Conservation (phyloP, 2,888 invertebrate genomes). For the Podabrus alpinus region DNA sequence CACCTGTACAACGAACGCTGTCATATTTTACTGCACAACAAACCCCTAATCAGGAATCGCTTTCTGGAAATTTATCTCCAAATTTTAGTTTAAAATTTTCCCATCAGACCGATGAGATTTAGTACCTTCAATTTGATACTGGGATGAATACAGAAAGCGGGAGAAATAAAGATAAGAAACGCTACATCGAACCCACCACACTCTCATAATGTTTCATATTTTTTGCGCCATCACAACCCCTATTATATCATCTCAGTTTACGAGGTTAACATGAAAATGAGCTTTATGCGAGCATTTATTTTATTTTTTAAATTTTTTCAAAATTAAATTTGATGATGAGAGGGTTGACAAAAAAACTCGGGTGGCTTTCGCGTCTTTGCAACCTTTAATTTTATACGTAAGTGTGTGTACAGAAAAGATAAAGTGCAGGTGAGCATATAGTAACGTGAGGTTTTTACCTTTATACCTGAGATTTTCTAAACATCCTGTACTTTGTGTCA, state of each 20-base stretch:
- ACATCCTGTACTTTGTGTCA: constrained; percentile 53
- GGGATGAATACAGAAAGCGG: constrained; percentile 31
- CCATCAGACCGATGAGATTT: constrained; percentile 40
- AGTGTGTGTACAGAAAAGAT: constrained; percentile 24
- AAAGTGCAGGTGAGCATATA: constrained; percentile 32
- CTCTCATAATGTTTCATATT: constrained; percentile 38
- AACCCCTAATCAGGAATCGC: background rate
- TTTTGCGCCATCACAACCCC: constrained; percentile 27
- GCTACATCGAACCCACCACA: constrained; percentile 29
- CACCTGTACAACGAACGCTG: background rate
- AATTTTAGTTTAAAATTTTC: constrained; percentile 14
- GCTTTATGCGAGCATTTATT: constrained; percentile 6
- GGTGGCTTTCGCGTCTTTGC: background rate
- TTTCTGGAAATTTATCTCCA: background rate
- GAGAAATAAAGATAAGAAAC: constrained; percentile 37
- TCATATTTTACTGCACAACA: background rate
- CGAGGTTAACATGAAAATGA: constrained; percentile 18
- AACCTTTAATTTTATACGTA: constrained; percentile 13
- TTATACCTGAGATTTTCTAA: constrained; percentile 48
- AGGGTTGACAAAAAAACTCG: background rate
- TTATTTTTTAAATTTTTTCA: background rate
- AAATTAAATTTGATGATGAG: background rate
- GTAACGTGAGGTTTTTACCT: constrained; percentile 15
- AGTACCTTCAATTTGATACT: constrained; percentile 45
- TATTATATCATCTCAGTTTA: constrained; percentile 18